phyloP scores from a whole-genome alignment of 2,113 vertebrate genomes.

The Panurus biarmicus region DNA sequence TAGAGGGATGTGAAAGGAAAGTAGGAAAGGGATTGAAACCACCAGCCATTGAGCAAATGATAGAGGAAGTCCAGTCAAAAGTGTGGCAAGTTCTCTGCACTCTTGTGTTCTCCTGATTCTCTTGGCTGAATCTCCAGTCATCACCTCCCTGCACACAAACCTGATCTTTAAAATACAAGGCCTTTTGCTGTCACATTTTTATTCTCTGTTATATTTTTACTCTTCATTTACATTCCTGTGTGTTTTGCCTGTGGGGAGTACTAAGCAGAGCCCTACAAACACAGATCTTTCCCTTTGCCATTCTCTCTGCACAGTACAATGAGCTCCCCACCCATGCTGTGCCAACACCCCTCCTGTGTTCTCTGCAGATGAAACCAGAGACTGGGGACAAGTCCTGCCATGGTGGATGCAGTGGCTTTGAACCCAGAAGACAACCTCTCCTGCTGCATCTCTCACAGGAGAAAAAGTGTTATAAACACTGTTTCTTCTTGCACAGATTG shows the following conservation, averaged over 20 bases:
- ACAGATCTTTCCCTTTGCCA: background rate
- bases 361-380: background rate
- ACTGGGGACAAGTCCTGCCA: background rate
- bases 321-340: background rate
- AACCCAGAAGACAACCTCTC: background rate
- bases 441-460: background rate
- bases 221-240: background rate
- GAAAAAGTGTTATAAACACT: background rate
- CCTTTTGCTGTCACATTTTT: background rate
- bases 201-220: background rate
- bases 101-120: background rate
- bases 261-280: background rate
- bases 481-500: background rate
- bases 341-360: background rate
- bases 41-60: background rate
- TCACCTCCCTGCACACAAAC: background rate
- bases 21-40: background rate
- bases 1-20: background rate
- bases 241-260: background rate
- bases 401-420: background rate
- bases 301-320: background rate
- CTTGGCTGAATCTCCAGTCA: background rate
- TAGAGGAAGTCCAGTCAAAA: background rate
- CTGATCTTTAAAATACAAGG: background rate
- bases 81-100: background rate